Evolutionary conservation across 2,797 vertebrate genomes (phyloP).

Genomic region (Iguana delicatissima): DNA sequence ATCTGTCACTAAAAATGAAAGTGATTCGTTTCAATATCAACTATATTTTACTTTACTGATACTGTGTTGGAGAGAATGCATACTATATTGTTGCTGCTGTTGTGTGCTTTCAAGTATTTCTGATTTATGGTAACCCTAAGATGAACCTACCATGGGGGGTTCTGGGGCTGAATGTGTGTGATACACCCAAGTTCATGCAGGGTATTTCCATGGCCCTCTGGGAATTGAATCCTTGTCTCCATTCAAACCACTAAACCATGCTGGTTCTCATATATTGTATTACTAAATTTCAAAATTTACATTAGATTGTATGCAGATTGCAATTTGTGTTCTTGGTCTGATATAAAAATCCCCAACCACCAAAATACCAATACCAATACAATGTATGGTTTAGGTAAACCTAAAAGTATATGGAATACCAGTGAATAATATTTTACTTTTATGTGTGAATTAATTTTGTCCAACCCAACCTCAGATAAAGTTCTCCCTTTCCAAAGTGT

Average conservation of each 20-base stretch:
- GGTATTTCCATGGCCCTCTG: too few species aligned
- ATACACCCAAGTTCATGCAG: too few species aligned
- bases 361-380: neutral
- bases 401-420: neutral
- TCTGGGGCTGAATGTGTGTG: too few species aligned
- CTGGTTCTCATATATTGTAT: neutral
- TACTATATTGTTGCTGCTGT: too few species aligned
- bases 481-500: neutral
- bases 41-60: neutral
- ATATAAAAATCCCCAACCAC: neutral
- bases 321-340: accelerated
- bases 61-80: conserved; percentile 18
- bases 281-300: neutral
- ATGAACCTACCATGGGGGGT: too few species aligned
- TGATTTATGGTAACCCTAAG: too few species aligned
- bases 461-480: neutral
- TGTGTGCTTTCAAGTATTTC: too few species aligned
- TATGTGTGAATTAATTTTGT: neutral
- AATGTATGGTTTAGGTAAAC: neutral
- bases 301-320: neutral
- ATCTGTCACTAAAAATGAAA: neutral
- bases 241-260: too few species aligned
- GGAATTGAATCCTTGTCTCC: too few species aligned
- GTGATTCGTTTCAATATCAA: accelerated
- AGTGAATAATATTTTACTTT: neutral